These are phyloP conservation scores for Peromyscus californicus DNA, from an alignment of 2,113 vertebrate genomes.

Conservation along the genomic window DNA sequence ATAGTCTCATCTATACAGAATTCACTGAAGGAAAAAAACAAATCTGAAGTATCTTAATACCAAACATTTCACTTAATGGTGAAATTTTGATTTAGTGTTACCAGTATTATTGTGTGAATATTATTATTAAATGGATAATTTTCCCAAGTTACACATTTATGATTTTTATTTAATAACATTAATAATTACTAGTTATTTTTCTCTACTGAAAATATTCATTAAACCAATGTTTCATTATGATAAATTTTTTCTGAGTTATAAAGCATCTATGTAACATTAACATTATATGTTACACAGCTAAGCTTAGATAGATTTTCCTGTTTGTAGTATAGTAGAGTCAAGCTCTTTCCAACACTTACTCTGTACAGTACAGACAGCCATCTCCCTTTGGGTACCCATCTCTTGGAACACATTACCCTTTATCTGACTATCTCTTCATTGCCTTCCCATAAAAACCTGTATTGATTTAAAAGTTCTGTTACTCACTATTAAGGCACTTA, in stretches of 20 bases:
- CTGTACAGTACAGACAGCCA: conserved; percentile 27
- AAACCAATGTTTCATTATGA: not conserved
- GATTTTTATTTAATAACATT: conserved; percentile 26
- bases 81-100: conserved; percentile 9
- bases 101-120: not conserved
- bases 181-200: conserved; percentile 29
- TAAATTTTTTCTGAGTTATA: not conserved
- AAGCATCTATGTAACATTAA: not conserved
- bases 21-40: not conserved
- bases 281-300: not conserved
- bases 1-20: not conserved
- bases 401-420: conserved; percentile 64
- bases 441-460: conserved; percentile 67
- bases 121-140: conserved; percentile 24
- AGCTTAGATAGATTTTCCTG: not conserved
- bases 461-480: conserved; percentile 78
- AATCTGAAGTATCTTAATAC: not conserved
- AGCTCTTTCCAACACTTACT: conserved; percentile 39
- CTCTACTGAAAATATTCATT: conserved; percentile 22
- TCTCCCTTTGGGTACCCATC: conserved; percentile 60
- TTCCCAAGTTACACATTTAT: conserved; percentile 35
- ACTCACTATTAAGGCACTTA: conserved; percentile 66
- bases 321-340: not conserved
- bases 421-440: conserved; percentile 70
- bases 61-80: conserved; percentile 4